Conservation (phyloP, 2,797 vertebrate species). For the Mus caroli region DNA sequence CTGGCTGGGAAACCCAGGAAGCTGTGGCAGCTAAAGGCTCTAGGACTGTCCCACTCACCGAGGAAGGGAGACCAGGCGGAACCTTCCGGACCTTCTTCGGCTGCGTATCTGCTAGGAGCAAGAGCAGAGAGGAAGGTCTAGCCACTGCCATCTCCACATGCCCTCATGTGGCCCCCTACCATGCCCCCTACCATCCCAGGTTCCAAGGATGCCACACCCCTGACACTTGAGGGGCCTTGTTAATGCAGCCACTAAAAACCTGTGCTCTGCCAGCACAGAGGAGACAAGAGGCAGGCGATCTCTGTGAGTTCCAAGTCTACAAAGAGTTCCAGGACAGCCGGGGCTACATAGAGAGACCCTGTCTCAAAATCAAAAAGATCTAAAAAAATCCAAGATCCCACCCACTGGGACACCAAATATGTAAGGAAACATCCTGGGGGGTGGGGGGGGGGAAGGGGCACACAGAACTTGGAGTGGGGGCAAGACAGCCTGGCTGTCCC, state of each 20-base stretch:
- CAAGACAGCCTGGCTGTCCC: background rate
- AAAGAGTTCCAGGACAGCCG: background rate
- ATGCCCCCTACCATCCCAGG: too few species aligned
- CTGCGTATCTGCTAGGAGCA: conserved; percentile 90
- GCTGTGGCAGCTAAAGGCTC: fast-evolving
- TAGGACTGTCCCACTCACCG: conserved; percentile 90
- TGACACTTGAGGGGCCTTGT: background rate
- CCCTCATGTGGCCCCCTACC: background rate
- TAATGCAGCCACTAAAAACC: background rate
- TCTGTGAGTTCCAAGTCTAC: background rate
- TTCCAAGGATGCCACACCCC: background rate
- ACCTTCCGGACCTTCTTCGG: conserved; percentile 99
- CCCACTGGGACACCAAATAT: background rate
- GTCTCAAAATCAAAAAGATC: background rate
- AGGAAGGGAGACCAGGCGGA: conserved; percentile 98
- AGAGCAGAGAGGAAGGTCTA: background rate
- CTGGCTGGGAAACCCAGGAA: background rate
- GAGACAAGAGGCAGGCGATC: background rate
- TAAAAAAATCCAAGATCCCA: background rate
- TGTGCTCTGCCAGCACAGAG: background rate
- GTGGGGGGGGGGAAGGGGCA: fast-evolving
- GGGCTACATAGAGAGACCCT: background rate
- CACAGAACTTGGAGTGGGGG: background rate
- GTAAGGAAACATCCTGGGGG: background rate
- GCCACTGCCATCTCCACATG: background rate